Evolutionary conservation across 2,888 invertebrate genomes (phyloP).

Genomic region (Mythimna ferrago): DNA sequence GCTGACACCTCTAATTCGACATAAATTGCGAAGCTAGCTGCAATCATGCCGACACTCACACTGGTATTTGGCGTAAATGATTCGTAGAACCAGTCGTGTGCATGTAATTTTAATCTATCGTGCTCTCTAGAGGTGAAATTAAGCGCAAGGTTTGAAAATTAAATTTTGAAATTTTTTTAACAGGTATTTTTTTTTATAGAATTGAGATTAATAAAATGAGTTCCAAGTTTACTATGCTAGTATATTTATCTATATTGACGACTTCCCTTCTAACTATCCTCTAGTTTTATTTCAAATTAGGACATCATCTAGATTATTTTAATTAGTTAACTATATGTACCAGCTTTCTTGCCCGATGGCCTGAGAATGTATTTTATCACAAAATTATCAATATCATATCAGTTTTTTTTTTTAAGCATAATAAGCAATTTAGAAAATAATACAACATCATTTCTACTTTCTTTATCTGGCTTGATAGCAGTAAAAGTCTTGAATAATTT

Average conservation of each 20-base stretch:
- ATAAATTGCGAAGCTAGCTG: conserved; percentile 30
- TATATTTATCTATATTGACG: not conserved
- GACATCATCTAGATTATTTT: not conserved
- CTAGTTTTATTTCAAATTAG: not conserved
- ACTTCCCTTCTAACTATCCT: not conserved
- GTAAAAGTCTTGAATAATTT: not conserved
- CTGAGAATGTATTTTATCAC: not conserved
- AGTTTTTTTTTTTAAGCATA: not conserved
- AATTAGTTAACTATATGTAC: not conserved
- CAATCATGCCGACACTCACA: conserved; percentile 24
- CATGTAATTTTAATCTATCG: conserved; percentile 5
- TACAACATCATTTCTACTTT: not conserved
- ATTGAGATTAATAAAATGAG: not conserved
- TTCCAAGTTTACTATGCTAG: not conserved
- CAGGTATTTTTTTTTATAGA: not conserved
- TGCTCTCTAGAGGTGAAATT: not conserved
- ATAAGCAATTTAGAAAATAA: not conserved
- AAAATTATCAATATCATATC: not conserved
- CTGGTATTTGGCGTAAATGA: conserved; percentile 12
- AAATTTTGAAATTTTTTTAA: conserved; percentile 5
- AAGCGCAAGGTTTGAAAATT: conserved; percentile 2
- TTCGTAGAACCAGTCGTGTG: conserved; percentile 7
- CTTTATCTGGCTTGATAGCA: not conserved
- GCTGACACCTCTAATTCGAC: conserved; percentile 49
- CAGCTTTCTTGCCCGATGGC: not conserved